Conservation (phyloP, 2,113 vertebrate genomes). For the Stomatorhinus ivindoensis region DNA sequence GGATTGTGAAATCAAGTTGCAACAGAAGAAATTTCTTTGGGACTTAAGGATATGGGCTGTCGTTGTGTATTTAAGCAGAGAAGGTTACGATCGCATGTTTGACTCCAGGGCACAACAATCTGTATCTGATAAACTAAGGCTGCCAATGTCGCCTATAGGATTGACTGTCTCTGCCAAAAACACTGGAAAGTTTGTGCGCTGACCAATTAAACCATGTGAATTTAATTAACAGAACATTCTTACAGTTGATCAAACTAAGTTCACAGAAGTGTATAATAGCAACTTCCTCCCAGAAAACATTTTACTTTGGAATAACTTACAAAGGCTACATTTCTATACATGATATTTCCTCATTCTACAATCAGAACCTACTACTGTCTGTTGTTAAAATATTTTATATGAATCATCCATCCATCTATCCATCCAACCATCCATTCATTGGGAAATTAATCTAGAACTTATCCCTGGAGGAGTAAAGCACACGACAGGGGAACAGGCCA, state of each 20-base stretch:
- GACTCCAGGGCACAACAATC: not conserved
- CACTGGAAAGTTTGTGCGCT: too few relatives aligned
- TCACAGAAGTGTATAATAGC: not conserved
- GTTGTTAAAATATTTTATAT: not conserved
- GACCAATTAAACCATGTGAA: not conserved
- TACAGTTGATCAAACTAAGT: not conserved
- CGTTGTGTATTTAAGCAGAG: not conserved
- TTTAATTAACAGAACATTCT: not conserved
- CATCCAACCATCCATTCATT: too few relatives aligned
- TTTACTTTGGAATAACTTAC: not conserved
- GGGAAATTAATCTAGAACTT: too few relatives aligned
- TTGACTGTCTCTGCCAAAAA: too few relatives aligned
- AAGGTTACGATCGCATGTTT: not conserved
- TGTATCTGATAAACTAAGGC: not conserved
- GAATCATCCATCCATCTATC: too few relatives aligned
- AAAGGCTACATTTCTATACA: not conserved
- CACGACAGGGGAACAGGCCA: too few relatives aligned
- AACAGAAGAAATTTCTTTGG: too few relatives aligned
- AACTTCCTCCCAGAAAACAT: not conserved
- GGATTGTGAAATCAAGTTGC: not conserved
- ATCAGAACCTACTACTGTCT: not conserved
- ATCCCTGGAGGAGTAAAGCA: too few relatives aligned
- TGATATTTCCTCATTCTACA: not conserved
- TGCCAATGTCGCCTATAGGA: too few relatives aligned
- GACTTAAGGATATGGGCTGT: not conserved